Evolutionary conservation across 1,140 invertebrate species (phyloP).

Genomic region (Sycobia sp.): DNA sequence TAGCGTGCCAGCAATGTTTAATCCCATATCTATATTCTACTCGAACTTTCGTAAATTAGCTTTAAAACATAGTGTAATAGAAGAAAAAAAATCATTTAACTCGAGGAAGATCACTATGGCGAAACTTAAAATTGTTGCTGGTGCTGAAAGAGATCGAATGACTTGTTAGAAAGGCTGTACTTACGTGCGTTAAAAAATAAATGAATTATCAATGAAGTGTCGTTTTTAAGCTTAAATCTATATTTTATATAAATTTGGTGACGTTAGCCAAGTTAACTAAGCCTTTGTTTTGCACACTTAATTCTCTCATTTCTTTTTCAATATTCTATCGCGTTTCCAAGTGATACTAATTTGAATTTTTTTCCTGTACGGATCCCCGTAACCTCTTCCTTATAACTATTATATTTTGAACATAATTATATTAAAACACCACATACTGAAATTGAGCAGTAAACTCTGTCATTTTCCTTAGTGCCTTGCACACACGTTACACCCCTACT

Average conservation of each 20-base stretch:
- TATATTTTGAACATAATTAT: background rate
- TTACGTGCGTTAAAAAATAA: slow-evolving; percentile 31
- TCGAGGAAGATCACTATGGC: too few relatives aligned
- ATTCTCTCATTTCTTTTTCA: slow-evolving; percentile 1
- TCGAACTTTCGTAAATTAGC: too few relatives aligned
- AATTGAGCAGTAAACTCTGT: background rate
- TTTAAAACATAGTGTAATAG: too few relatives aligned
- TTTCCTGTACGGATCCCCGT: background rate
- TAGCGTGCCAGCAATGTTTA: slow-evolving; percentile 31
- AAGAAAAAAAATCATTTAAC: too few relatives aligned
- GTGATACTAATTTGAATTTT: background rate
- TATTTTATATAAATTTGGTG: background rate
- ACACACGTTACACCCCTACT: background rate
- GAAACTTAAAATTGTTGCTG: slow-evolving; percentile 22
- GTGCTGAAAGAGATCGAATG: slow-evolving; percentile 34
- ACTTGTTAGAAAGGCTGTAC: slow-evolving; percentile 33
- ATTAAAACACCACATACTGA: background rate
- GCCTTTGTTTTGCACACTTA: background rate
- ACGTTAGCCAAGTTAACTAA: slow-evolving; percentile 1
- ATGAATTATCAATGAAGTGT: slow-evolving; percentile 6
- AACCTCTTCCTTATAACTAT: background rate
- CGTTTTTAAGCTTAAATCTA: slow-evolving; percentile 18
- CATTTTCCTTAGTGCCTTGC: slow-evolving; percentile 3
- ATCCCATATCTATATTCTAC: too few relatives aligned
- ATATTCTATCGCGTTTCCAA: background rate